Percentiles rank a stretch among this genome's conserved stretches.
These are phyloP conservation scores for Campylomormyrus numenius DNA, from an alignment of 2,113 vertebrate species.

Conservation along the genomic window DNA sequence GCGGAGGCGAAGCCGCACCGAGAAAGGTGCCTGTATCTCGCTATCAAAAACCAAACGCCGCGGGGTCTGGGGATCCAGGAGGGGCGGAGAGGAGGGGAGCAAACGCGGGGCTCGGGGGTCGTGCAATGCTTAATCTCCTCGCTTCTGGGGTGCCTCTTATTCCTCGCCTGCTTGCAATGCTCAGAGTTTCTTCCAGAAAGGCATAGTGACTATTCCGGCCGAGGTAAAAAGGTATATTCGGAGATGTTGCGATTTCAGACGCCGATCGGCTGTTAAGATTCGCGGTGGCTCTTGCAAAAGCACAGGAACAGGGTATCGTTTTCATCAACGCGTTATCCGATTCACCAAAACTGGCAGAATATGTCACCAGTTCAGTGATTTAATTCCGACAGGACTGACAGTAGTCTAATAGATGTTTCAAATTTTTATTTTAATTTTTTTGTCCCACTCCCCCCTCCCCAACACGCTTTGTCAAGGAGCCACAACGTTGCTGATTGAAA, in stretches of 20 bases:
- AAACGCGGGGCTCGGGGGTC: slow-evolving; percentile 32
- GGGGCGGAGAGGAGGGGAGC: background rate
- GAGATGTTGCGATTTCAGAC: background rate
- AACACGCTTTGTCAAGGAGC: background rate
- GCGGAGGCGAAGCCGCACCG: slow-evolving; percentile 25
- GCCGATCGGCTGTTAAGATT: background rate
- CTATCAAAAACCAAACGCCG: slow-evolving; percentile 34
- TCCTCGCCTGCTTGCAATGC: slow-evolving; percentile 24
- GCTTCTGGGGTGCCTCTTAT: slow-evolving; percentile 32
- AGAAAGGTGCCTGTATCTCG: slow-evolving; percentile 19
- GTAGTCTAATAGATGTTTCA: background rate
- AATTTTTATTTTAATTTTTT: background rate
- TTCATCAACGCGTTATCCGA: background rate
- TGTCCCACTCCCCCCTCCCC: background rate
- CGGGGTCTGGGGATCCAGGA: slow-evolving; percentile 1
- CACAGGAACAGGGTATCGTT: background rate
- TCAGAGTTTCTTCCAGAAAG: slow-evolving; percentile 39
- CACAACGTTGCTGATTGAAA: background rate
- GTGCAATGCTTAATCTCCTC: slow-evolving; percentile 29
- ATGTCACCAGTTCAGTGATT: background rate
- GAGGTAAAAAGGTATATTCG: slow-evolving; percentile 12
- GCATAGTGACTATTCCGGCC: slow-evolving; percentile 26
- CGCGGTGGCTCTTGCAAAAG: background rate
- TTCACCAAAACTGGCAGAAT: background rate
- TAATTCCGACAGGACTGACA: background rate